These are phyloP conservation scores for Nyleta sp. DNA, from an alignment of 2,888 invertebrate genomes.

Conservation along the genomic window DNA sequence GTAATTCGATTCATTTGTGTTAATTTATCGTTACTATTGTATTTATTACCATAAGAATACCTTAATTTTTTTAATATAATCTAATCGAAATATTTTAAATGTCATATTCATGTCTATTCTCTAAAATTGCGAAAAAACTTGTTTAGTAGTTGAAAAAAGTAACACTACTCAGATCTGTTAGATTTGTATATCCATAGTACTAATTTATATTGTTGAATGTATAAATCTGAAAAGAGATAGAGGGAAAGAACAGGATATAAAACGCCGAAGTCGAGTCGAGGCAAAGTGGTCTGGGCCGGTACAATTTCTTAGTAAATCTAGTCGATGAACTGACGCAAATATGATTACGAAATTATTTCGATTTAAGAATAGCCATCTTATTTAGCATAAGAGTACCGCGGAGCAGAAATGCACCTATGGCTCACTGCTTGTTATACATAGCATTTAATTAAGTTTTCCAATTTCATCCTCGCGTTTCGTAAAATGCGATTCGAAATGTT, in stretches of 20 bases:
- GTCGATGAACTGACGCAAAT: conserved; percentile 42
- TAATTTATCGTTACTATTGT: no score
- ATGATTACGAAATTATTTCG: conserved; percentile 38
- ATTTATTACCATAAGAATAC: no score
- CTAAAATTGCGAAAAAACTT: no score
- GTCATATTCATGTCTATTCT: no score
- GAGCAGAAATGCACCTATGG: not conserved
- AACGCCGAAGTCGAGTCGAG: conserved; percentile 15
- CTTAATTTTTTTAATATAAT: no score
- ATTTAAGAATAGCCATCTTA: conserved; percentile 1
- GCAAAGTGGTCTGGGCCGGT: conserved; percentile 45
- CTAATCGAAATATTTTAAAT: no score
- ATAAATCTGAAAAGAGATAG: conserved; percentile 23
- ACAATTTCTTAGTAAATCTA: conserved; percentile 44
- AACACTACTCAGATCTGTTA: not conserved
- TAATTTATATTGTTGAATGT: conserved; percentile 26
- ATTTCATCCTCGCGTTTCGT: conserved; percentile 16
- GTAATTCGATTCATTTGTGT: no score
- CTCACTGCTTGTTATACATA: conserved; percentile 14
- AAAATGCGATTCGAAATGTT: conserved; percentile 43
- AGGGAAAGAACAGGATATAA: conserved; percentile 14
- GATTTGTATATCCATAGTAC: conserved; percentile 6
- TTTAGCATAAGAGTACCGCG: no score
- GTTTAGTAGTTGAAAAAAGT: not conserved
- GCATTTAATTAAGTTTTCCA: conserved; percentile 30